Conservation (phyloP, 2,888 invertebrate genomes). For the Acronicta aceris region DNA sequence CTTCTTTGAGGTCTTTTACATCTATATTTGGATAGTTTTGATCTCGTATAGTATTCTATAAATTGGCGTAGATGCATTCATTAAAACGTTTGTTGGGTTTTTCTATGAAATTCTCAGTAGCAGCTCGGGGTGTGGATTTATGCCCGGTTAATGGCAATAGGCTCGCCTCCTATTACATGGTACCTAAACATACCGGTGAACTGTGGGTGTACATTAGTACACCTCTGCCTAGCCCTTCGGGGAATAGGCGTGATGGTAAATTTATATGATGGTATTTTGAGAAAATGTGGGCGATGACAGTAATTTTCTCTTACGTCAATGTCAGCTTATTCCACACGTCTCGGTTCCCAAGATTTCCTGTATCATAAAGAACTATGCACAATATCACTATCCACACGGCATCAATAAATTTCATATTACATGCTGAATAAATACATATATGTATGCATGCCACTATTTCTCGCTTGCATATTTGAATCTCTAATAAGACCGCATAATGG, state of each 20-base stretch:
- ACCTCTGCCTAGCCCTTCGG: no score
- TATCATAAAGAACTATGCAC: conserved; percentile 50
- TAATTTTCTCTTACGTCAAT: conserved; percentile 32
- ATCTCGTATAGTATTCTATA: conserved; percentile 5
- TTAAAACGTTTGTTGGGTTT: no score
- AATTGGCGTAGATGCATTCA: conserved; percentile 3
- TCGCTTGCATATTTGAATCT: conserved; percentile 66
- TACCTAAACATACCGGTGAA: no score
- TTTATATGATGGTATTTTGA: no score
- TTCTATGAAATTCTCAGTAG: no score
- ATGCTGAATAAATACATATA: conserved; percentile 42
- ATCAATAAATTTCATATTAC: conserved; percentile 54
- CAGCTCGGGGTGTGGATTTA: no score
- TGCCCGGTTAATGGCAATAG: no score
- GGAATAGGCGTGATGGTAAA: no score
- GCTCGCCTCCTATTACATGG: no score
- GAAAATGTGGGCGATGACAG: conserved; percentile 41
- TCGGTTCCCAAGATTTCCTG: conserved; percentile 54
- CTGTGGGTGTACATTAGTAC: no score
- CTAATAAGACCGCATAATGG: conserved; percentile 59
- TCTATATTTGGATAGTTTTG: not conserved
- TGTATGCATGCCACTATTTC: conserved; percentile 59
- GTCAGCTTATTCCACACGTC: conserved; percentile 36
- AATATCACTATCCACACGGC: conserved; percentile 41
- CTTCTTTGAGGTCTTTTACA: conserved; percentile 5